Conservation (phyloP, 2,113 vertebrate species). For the Pygoscelis adeliae region DNA sequence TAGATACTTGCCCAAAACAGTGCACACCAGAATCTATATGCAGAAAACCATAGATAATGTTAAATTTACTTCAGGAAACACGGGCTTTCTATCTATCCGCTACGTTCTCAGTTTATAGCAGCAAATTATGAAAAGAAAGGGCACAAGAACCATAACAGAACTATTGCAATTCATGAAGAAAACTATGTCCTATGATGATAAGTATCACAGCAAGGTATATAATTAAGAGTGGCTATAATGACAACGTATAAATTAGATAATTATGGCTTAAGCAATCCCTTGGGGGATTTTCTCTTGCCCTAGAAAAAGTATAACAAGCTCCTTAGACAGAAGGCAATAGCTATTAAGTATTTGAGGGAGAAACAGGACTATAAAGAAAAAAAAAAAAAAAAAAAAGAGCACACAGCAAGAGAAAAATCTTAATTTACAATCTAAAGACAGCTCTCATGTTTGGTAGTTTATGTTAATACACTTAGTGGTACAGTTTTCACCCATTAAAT, state of each 20-base stretch:
- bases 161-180: background rate
- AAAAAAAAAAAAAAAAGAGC: background rate
- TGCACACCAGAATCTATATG: background rate
- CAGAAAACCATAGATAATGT: background rate
- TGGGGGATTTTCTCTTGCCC: conserved; percentile 6
- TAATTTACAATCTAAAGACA: background rate
- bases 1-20: background rate
- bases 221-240: conserved; percentile 44
- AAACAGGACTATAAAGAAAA: background rate
- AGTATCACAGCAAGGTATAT: conserved; percentile 47
- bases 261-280: conserved; percentile 54
- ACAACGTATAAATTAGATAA: conserved; percentile 64
- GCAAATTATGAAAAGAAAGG: background rate
- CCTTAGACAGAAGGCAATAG: conserved; percentile 8
- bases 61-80: background rate
- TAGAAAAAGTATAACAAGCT: conserved; percentile 18
- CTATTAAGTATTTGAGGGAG: background rate
- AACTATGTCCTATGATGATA: background rate
- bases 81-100: background rate
- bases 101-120: background rate
- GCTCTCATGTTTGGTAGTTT: background rate
- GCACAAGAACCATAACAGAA: background rate
- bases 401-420: background rate
- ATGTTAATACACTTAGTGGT: conserved; percentile 25
- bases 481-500: conserved; percentile 39